Percentiles rank a stretch among this genome's conserved stretches.
These are phyloP conservation scores for Diloba caeruleocephala DNA, from an alignment of 2,888 invertebrate species.

Conservation along the genomic window DNA sequence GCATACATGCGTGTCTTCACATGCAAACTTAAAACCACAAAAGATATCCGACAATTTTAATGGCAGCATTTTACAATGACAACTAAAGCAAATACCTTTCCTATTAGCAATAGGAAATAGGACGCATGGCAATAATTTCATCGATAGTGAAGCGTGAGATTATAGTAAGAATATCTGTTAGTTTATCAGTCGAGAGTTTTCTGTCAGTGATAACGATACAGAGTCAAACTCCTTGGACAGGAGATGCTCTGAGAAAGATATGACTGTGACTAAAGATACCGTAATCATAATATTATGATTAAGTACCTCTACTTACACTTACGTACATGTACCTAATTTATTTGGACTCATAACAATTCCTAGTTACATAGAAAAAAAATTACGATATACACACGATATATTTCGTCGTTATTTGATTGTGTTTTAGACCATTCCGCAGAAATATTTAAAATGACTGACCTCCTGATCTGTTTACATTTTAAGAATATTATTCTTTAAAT, in stretches of 20 bases:
- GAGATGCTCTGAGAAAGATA: slow-evolving; percentile 33
- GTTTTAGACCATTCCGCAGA: too few relatives aligned
- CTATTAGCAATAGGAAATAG: slow-evolving; percentile 25
- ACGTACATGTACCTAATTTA: too few relatives aligned
- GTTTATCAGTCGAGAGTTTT: slow-evolving; percentile 50
- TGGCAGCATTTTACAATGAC: neutral
- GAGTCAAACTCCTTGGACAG: slow-evolving; percentile 25
- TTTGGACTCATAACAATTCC: too few relatives aligned
- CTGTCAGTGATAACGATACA: slow-evolving; percentile 49
- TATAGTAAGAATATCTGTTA: slow-evolving; percentile 51
- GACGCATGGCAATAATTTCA: slow-evolving; percentile 40
- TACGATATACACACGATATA: too few relatives aligned
- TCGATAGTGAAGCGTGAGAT: slow-evolving; percentile 47
- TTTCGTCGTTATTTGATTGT: too few relatives aligned
- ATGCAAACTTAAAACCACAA: too few relatives aligned
- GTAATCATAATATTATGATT: slow-evolving; percentile 21
- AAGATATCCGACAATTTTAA: neutral
- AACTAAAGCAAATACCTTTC: neutral
- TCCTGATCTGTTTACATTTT: too few relatives aligned
- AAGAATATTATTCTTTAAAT: too few relatives aligned
- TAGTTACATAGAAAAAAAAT: too few relatives aligned
- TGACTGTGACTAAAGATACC: slow-evolving; percentile 14
- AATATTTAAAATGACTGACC: too few relatives aligned
- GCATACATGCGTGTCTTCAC: too few relatives aligned
- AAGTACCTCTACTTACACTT: neutral